Evolutionary conservation across 2,113 vertebrate species (phyloP), one percentile per base, ranked within the genome.

Genomic region (Cephalophus harveyi): DNA sequence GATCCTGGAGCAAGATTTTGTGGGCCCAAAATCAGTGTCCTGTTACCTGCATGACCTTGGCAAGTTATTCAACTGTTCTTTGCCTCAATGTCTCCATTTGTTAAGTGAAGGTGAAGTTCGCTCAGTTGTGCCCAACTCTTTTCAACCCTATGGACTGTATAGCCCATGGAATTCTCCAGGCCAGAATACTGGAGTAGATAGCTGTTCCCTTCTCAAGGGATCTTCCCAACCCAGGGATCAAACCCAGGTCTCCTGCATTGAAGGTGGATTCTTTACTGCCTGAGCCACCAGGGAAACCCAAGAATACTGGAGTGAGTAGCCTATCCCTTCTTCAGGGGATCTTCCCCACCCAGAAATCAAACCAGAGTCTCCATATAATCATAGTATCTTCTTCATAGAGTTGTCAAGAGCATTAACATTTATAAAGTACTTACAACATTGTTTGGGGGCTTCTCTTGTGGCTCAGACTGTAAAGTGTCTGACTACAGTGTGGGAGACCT

Each of bases 401-500:
- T 30, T 92, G 12, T 48, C 43, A 50, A 57, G 46, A 89, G 36
- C 62, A 36, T 88, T 71, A 55, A 59, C 79, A 74, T 87, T 59
- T 88, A 7, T 16, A 89, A 83, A 52, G 6, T 12, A 40, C 25
- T 85, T 85, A 57, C 0, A 59, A 87, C 8, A 67, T 4, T 10
- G 40, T n/a, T 30, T 62, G 12, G 7, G 60, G 60, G 60, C 14
- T 62, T 62, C 14, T 14, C 60, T 33, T 30, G 14, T 62, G 60
- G 14, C 6, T 62, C 30, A 62, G 60, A 62, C 14, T 0, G 0
- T 62, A 33, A 62, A 62, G 60, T 5, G 0, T 62, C 60, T 62
- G 30, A 15, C 60, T 33, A 62, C 28, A 33, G 3, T 33, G 60
- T 1, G 60, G 60, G 28, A 62, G 28, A 62, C 14, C 60, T 16